Base-by-base conservation (phyloP, 1,140 invertebrate genomes). In the Pygmarrhopalites habei region DNA sequence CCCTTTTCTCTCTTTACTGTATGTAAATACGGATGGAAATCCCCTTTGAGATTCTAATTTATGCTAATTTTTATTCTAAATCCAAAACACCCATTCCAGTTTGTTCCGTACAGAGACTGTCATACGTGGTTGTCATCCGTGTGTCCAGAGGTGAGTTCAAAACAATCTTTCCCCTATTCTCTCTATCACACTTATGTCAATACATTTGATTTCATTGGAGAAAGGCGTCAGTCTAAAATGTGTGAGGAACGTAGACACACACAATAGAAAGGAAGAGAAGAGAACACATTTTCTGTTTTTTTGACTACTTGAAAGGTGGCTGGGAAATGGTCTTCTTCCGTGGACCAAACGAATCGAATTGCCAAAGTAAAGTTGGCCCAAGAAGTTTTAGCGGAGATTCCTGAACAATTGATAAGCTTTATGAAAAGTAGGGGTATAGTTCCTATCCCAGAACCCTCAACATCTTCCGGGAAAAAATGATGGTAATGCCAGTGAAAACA, bases 331-430 rank as follows among this genome's bases (percentile, higher is more conserved):
- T 64, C 53, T 12, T 57, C 53, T 30, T 60, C 56, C 44, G 66
- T 61, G 41, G 60, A 64, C 28, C 44, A 46, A 39, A 64, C 62
- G 15, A 51, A 39, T 57, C 58, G 62, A 32, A 32, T 68, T 1
- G 66, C 66, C 12, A 68, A 68, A 62, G 62, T 68, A 10, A 68
- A 64, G 55, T 71, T 84, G 61, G 82, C 82, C 0, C 79, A 80
- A 71, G 82, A 84, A 71, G 82, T 85, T 1, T 32, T 84, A 28
- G 81, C 80, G 12, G 82, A 84, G 73, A 77, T 84, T 23, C 83
- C 83, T 1, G 76, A 77, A 32, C 83, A 84, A 70, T 75, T 85
- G 41, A 66, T 80, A 14, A 76, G 77, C 1, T 83, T 78, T 72
- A 84, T 84, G 82, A 82, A 81, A 64, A 74, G 71, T 39, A 74